Base-by-base conservation (phyloP, 2,797 vertebrate species). In the Steatocranus sp. region DNA sequence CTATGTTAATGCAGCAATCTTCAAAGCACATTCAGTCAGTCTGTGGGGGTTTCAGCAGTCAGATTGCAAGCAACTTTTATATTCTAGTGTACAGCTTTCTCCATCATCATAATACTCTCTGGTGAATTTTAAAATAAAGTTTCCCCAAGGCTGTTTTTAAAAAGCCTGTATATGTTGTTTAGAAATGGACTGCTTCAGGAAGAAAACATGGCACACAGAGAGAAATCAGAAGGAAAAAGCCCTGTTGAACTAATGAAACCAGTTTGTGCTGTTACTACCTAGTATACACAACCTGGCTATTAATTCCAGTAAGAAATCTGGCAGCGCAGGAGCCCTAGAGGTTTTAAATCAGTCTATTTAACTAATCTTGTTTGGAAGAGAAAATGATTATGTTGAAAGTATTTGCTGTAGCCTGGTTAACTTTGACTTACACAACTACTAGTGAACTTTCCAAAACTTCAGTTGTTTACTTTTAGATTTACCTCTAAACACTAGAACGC, bases 21-120 rank as follows among this genome's bases (percentile, higher is more conserved):
- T 94, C 91, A 93, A 93, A 93, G 90, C 80, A 49, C 23, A 82
- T 74, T 70, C 75, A 81, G 49, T n/a, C 30, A 48, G 76, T 89
- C 89, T 85, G 81, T 68, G 51, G 89, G 83, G 90, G 78, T 80
- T 92, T 89, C 14, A 75, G 48, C 30, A 11, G 83, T 83, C 25
- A n/a, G 51, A 86, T 56, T 76, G 63, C 85, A 87, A 79, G 76
- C 63, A 88, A 75, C 56, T 85, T 86, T 81, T 82, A 58, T 77
- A 76, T 87, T 83, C 58, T 34, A 73, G 76, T 73, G 36, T 75
- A 79, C 46, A 79, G 41, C n/a, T 3, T 27, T 27, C 86, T 84
- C 70, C 83, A 82, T 91, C 70, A 81, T 85, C 58, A 51, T 81
- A 51, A 41, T 51, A 7, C 50, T 81, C 86, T 88, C 82, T 83